Percentiles rank a stretch among this genome's conserved stretches.
Conservation (phyloP, 2,113 vertebrate species). For the Poeciliopsis turrubarensis region DNA sequence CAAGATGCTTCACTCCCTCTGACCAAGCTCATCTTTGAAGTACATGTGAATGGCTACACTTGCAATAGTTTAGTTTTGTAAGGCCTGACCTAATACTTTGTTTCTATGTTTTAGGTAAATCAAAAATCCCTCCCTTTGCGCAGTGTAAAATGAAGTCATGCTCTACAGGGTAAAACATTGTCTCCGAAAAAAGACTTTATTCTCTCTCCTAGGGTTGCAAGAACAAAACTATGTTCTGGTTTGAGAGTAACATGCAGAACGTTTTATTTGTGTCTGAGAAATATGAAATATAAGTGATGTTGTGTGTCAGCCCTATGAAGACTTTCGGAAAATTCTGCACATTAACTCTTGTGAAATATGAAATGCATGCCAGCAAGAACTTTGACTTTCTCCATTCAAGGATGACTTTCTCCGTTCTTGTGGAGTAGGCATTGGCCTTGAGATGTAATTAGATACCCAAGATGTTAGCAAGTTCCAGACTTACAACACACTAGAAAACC, state of each 20-base stretch:
- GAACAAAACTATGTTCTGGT: neutral
- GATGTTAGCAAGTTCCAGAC: neutral
- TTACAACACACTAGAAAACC: neutral
- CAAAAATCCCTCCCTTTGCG: neutral
- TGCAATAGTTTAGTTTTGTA: neutral
- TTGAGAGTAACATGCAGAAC: neutral
- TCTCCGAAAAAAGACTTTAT: neutral
- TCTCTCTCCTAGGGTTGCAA: neutral
- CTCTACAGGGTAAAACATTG: neutral
- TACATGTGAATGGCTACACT: conserved; percentile 14
- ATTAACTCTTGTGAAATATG: neutral
- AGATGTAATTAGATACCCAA: neutral
- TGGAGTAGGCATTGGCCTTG: too few species aligned
- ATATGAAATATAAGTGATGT: neutral
- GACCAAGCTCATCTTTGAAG: conserved; percentile 45
- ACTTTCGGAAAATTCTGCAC: neutral
- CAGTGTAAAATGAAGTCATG: neutral
- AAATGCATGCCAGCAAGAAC: too few species aligned
- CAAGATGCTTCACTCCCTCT: conserved; percentile 47
- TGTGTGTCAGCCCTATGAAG: neutral
- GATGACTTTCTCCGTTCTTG: too few species aligned
- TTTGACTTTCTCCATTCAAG: too few species aligned
- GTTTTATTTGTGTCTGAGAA: neutral
- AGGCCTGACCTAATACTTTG: neutral
- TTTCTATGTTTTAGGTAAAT: neutral